Percentiles rank a stretch among this genome's conserved stretches.
These are phyloP conservation scores for Apus apus DNA, from an alignment of 2,113 vertebrate genomes.

Conservation along the genomic window DNA sequence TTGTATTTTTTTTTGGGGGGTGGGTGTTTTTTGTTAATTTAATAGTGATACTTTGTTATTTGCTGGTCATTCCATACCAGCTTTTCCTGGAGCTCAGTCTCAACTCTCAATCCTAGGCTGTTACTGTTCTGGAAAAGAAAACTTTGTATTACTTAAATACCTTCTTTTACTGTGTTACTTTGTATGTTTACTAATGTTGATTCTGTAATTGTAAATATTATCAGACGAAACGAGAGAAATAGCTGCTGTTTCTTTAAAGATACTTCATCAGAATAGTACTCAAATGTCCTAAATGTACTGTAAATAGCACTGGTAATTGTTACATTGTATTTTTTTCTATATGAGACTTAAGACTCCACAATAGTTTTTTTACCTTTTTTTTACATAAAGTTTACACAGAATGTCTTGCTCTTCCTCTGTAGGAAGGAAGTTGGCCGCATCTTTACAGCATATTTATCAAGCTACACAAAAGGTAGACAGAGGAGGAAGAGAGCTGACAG, in stretches of 20 bases:
- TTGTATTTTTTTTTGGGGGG: neutral
- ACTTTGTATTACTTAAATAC: neutral
- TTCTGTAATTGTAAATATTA: neutral
- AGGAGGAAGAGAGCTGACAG: neutral
- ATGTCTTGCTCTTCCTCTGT: neutral
- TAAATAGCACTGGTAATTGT: neutral
- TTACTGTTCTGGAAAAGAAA: neutral
- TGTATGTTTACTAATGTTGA: neutral
- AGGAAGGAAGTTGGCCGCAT: neutral
- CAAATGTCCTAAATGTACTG: neutral
- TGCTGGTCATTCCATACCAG: neutral
- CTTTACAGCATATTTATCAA: neutral
- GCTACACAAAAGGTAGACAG: neutral
- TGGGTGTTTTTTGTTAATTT: neutral
- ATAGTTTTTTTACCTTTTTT: neutral
- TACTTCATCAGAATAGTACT: neutral
- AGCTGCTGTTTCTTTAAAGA: neutral
- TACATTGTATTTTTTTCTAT: neutral
- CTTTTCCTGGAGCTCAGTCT: neutral
- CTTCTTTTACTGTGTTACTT: neutral
- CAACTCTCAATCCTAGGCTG: neutral
- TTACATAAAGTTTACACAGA: neutral
- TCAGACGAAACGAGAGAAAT: neutral
- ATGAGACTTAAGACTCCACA: neutral
- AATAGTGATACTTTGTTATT: neutral